Evolutionary conservation across 2,888 invertebrate species (phyloP), one percentile per base, ranked within the genome.

Genomic region (Alsophila aescularia): DNA sequence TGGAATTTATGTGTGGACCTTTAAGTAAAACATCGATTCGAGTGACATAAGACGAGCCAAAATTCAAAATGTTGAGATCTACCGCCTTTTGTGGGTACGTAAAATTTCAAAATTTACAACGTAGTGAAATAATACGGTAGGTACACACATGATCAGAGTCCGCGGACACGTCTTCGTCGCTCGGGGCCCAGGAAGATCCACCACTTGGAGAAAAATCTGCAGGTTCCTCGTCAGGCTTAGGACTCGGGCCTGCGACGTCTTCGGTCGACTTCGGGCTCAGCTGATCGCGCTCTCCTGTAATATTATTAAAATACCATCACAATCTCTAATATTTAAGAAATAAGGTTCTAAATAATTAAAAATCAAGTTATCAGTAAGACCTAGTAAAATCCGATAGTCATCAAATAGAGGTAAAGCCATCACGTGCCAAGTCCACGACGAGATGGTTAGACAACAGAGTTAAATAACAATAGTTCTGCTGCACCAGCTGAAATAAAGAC

Each of bases 151-250:
- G 70, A 35, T 69, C 73, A 8, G 79, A 75, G 18, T 83, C 83
- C 7, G 73, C 79, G 8, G 77, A 78, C 1, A 72, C 67, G 7
- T 69, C 72, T 0, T 80, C 77, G n/a, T 79, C 83, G 32, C 82
- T 83, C 0, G 88, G 87, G 14, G 68, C 80, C 89, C 89, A 89
- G 0, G 83, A 83, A 0, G 88, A 85, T 0, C 69, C 81, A 0
- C 70, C 81, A 47, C 87, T 87, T 1, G 81, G 75, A 0, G 85
- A 83, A 62, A 67, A 88, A 53, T 86, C 88, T 8, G 64, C 62
- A 0, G 66, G 66, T 12, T 83, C 83, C 2, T 76, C 73, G 2
- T 74, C 73, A 6, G 67, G 63, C 9, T 72, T 67, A 4, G 51
- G 53, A 47, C 74, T 79, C 0, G 74, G 72, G 2, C 72, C 81